Evolutionary conservation across 30 jellyfish, hydroid and myxozoan species (phyloP).

Genomic region (Nemopilema nomurai): DNA sequence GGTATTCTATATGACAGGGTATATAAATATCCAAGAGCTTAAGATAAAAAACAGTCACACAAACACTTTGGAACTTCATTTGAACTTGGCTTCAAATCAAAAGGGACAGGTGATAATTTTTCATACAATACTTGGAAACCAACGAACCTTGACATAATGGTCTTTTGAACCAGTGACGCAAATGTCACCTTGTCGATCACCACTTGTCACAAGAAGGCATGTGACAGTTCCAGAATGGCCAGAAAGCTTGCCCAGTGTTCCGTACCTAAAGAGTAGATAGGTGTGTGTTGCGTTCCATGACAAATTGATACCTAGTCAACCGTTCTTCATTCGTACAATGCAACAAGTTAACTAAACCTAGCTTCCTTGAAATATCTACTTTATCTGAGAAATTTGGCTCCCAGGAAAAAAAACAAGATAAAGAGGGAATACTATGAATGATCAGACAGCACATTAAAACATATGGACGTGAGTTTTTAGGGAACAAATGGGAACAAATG

Average conservation of each 20-base stretch:
- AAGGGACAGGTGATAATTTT: not conserved
- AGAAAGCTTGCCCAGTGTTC: conserved; percentile 90
- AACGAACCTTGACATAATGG: conserved; percentile 58
- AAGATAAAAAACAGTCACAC: no score
- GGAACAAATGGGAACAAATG: no score
- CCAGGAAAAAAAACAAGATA: no score
- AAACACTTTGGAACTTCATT: not conserved
- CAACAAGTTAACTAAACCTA: no score
- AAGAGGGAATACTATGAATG: no score
- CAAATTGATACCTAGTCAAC: no score
- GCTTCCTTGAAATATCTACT: no score
- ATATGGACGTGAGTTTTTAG: no score
- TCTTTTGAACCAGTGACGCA: conserved; percentile 91
- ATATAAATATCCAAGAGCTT: not conserved
- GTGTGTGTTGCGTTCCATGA: no score
- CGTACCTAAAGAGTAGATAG: conserved; percentile 51
- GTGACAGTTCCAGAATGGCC: conserved; percentile 94
- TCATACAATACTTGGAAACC: not conserved
- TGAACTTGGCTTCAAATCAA: not conserved
- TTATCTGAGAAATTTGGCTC: no score
- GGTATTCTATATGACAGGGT: not conserved
- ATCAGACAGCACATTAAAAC: no score
- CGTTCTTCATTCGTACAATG: no score
- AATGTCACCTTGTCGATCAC: conserved; percentile 75
- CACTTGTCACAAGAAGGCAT: conserved; percentile 65